Conservation (phyloP, 2,797 vertebrate genomes). For the Buceros bicornis region DNA sequence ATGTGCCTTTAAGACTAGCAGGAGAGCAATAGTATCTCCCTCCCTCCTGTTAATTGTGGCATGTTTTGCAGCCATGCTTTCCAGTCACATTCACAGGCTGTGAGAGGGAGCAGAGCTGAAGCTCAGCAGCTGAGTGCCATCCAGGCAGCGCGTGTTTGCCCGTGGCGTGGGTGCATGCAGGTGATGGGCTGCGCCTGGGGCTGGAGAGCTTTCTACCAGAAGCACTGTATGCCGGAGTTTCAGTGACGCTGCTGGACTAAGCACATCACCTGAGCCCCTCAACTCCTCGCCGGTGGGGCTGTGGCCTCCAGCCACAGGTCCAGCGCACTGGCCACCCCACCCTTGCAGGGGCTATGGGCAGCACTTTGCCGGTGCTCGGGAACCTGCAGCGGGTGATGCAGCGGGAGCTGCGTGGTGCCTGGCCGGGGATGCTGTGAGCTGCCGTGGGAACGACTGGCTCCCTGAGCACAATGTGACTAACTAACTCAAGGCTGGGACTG, state of each 20-base stretch:
- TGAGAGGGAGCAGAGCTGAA: slow-evolving; percentile 2
- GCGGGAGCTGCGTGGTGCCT: neutral
- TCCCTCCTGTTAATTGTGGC: slow-evolving; percentile 74
- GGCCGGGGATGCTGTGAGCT: neutral
- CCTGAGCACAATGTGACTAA: slow-evolving; percentile 12
- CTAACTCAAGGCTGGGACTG: slow-evolving; percentile 30
- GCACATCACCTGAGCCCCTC: neutral
- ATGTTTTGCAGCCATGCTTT: slow-evolving; percentile 71
- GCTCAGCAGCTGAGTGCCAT: neutral
- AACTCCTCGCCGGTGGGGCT: neutral
- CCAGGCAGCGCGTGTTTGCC: neutral
- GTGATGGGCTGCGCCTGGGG: neutral
- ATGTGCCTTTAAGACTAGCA: slow-evolving; percentile 75
- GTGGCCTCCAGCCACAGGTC: neutral
- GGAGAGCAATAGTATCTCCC: slow-evolving; percentile 72
- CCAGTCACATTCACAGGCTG: slow-evolving; percentile 72
- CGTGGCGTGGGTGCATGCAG: neutral
- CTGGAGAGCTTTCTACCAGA: neutral
- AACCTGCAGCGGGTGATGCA: neutral
- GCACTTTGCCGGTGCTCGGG: neutral
- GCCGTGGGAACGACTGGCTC: neutral
- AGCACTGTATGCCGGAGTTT: neutral
- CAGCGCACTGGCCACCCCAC: neutral
- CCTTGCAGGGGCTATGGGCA: neutral
- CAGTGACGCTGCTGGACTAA: neutral